Conservation (phyloP, 2,888 invertebrate genomes). For the Rotaria socialis region DNA sequence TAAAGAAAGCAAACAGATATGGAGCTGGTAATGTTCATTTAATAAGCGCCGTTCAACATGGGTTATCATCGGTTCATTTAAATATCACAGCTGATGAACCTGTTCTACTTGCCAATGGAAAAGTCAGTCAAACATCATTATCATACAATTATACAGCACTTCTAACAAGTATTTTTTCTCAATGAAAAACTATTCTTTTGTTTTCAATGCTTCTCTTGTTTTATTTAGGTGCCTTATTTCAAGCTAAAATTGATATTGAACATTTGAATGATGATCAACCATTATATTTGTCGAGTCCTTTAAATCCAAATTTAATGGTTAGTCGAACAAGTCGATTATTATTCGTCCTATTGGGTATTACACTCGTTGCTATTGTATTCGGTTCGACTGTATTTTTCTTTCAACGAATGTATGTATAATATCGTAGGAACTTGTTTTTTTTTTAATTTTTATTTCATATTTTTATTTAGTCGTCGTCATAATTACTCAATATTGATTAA, state of each 20-base stretch:
- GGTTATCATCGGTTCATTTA: neutral
- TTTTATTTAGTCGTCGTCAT: neutral
- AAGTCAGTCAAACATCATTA: neutral
- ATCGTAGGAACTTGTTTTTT: neutral
- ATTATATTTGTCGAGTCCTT: neutral
- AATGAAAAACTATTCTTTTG: no score
- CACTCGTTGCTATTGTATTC: neutral
- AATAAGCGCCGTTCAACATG: neutral
- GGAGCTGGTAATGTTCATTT: constrained; percentile 1
- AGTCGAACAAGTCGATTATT: constrained; percentile 4
- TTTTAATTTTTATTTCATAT: neutral
- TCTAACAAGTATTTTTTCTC: neutral
- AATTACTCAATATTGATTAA: neutral
- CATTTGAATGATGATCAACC: neutral
- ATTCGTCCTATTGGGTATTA: neutral
- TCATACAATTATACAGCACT: constrained; percentile 12
- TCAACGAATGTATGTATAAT: neutral
- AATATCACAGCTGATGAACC: constrained; percentile 10
- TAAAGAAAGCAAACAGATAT: neutral
- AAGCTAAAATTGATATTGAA: constrained; percentile 33
- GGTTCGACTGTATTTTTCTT: neutral
- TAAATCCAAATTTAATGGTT: neutral
- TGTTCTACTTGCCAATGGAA: neutral
- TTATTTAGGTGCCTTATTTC: neutral
- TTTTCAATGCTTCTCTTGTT: neutral